phyloP scores from a whole-genome alignment of 2,113 vertebrate species.

The Nothocercus julius region DNA sequence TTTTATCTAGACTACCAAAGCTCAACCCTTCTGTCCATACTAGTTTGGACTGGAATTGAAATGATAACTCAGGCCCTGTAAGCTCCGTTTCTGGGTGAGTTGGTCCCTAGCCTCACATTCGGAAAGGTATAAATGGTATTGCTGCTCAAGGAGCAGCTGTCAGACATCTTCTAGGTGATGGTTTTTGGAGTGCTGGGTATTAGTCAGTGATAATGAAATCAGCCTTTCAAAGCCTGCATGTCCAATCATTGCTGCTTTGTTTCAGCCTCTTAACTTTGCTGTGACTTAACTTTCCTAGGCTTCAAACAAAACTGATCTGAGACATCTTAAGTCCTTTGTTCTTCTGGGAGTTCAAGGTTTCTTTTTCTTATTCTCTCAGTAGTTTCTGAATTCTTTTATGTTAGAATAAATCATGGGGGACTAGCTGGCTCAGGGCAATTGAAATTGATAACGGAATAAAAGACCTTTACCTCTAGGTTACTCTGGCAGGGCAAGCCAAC shows the following conservation, averaged over 20 bases:
- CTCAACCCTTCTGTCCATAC: background rate
- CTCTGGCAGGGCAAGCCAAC: background rate
- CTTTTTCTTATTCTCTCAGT: constrained; percentile 54
- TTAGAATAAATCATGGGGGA: constrained; percentile 49
- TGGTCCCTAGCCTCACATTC: background rate
- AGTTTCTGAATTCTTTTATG: constrained; percentile 40
- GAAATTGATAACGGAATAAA: background rate
- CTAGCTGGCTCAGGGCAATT: background rate
- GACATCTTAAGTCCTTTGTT: constrained; percentile 58
- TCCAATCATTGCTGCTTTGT: constrained; percentile 54
- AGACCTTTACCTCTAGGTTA: constrained; percentile 32
- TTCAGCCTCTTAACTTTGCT: constrained; percentile 68
- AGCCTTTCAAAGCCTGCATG: constrained; percentile 31
- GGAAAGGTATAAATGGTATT: background rate
- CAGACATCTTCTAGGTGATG: background rate
- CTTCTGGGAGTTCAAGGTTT: constrained; percentile 62
- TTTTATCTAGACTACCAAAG: background rate
- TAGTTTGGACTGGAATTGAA: background rate
- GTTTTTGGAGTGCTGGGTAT: background rate
- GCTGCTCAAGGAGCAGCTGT: background rate
- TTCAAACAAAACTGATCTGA: constrained; percentile 64
- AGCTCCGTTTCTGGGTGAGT: background rate
- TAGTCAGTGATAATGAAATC: background rate
- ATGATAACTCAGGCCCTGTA: background rate
- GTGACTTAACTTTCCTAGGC: constrained; percentile 49